These are phyloP conservation scores for Pristionchus exspectatus DNA, from an alignment of 2,888 invertebrate genomes.

Conservation along the genomic window DNA sequence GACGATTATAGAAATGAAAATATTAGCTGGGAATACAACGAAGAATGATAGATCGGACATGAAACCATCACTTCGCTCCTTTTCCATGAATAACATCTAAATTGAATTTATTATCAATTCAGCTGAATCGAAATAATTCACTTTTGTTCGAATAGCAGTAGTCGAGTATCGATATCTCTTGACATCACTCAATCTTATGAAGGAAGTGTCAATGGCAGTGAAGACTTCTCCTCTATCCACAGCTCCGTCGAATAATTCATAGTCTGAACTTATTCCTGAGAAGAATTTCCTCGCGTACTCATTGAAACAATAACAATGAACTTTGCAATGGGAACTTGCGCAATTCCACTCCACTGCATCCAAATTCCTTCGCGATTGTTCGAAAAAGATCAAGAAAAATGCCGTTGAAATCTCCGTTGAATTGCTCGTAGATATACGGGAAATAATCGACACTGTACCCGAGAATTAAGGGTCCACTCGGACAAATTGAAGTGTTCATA, in stretches of 20 bases:
- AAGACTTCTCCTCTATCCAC: constrained; percentile 7
- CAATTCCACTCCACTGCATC: neutral
- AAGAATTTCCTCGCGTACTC: neutral
- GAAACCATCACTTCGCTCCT: too few species aligned
- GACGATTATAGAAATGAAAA: neutral
- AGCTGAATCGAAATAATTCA: neutral
- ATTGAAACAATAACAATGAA: neutral
- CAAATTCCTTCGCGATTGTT: neutral
- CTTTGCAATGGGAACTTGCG: constrained; percentile 23
- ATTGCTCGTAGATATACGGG: constrained; percentile 6
- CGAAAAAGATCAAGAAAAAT: constrained; percentile 7
- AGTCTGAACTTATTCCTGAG: neutral
- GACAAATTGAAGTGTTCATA: constrained; percentile 1
- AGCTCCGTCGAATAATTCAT: constrained; percentile 7
- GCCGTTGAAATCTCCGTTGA: constrained; percentile 10
- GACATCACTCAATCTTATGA: neutral
- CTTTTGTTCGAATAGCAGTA: neutral
- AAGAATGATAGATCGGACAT: too few species aligned
- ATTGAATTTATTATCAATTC: neutral
- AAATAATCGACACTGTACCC: constrained; percentile 17
- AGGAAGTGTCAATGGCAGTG: neutral
- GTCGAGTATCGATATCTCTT: constrained; percentile 16
- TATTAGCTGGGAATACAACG: too few species aligned
- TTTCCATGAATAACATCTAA: neutral
- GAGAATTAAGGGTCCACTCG: neutral